phyloP scores from a whole-genome alignment of 2,797 vertebrate species.

The Xiphorhynchus erythropygius region DNA sequence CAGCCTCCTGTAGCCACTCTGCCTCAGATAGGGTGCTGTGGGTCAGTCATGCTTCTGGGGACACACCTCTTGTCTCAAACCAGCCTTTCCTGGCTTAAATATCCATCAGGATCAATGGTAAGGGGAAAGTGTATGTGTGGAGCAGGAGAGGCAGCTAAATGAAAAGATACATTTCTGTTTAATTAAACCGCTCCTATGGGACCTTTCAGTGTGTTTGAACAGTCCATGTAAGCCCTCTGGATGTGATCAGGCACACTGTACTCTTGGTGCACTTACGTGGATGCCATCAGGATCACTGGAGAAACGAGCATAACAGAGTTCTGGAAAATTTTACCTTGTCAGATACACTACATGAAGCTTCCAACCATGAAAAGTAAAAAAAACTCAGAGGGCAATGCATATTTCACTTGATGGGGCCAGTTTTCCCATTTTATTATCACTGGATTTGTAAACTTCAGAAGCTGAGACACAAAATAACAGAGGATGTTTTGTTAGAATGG shows the following conservation, averaged over 20 bases:
- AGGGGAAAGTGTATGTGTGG: neutral
- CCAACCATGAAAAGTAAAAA: neutral
- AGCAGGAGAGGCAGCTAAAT: neutral
- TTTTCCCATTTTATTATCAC: neutral
- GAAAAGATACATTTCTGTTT: neutral
- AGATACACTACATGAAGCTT: neutral
- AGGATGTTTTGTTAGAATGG: neutral
- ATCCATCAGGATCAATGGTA: accelerated
- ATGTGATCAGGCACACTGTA: neutral
- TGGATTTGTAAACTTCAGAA: neutral
- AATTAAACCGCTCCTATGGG: neutral
- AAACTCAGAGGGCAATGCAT: neutral
- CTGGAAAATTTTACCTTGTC: neutral
- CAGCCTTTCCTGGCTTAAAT: neutral
- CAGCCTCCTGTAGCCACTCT: neutral
- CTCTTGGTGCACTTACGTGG: neutral
- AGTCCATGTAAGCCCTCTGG: neutral
- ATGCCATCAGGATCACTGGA: neutral
- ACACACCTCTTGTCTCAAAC: neutral
- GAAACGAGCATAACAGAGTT: neutral
- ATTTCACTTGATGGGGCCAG: neutral
- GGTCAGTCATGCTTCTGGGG: neutral
- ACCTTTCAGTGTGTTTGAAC: neutral
- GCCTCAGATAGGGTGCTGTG: neutral
- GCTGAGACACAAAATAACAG: neutral